Conservation (phyloP, 2,113 vertebrate species). For the zebrafish (Danio rerio) region GRCz12tu NC_133198.1:40774501-40775000, state of each 20-base stretch:
- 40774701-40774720: conserved; percentile 58
- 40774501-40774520: conserved; percentile 45
- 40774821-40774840: conserved; percentile 36
- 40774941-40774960: too few relatives aligned
- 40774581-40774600: conserved; percentile 65
- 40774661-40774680: conserved; percentile 34
- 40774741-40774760: conserved; percentile 73
- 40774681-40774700: conserved; percentile 67
- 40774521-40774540: conserved; percentile 58
- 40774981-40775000: too few relatives aligned
- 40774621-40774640: conserved; percentile 70
- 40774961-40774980: too few relatives aligned
- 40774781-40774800: conserved; percentile 57
- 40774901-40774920: neutral
- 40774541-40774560: conserved; percentile 53
- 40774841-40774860: neutral
- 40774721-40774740: conserved; percentile 68
- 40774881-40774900: neutral
- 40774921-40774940: too few relatives aligned
- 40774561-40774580: conserved; percentile 53
- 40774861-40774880: neutral
- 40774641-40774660: conserved; percentile 63
- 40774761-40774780: conserved; percentile 60
- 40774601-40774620: conserved; percentile 73
- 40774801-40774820: conserved; percentile 52